Percentiles rank a stretch among this genome's conserved stretches.
Conservation (phyloP, 2,888 invertebrate species). For the Lasius platythorax region DNA sequence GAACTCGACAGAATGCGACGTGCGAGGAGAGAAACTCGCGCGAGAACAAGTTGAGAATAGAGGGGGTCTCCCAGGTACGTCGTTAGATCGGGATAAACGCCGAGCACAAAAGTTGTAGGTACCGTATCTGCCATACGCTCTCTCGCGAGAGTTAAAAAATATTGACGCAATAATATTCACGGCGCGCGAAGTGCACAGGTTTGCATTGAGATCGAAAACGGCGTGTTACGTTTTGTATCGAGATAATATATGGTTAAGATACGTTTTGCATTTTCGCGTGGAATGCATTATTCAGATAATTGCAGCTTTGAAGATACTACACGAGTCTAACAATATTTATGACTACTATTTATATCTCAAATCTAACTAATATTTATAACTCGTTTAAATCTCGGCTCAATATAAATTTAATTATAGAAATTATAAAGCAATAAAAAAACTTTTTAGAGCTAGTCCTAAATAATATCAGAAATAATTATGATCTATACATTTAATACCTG, state of each 20-base stretch:
- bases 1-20: conserved; percentile 49
- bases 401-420: background rate
- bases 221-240: conserved; percentile 16
- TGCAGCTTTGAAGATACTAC: background rate
- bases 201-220: conserved; percentile 33
- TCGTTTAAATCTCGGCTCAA: background rate
- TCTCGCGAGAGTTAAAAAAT: conserved; percentile 37
- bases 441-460: background rate
- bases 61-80: conserved; percentile 35
- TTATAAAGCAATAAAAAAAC: background rate
- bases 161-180: conserved; percentile 44
- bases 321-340: background rate
- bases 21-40: conserved; percentile 47
- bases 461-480: conserved; percentile 4
- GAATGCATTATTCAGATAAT: conserved; percentile 15
- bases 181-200: conserved; percentile 29
- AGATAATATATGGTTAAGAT: conserved; percentile 26
- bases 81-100: conserved; percentile 55
- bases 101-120: conserved; percentile 48
- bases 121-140: conserved; percentile 14
- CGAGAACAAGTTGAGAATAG: conserved; percentile 51
- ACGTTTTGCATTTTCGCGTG: conserved; percentile 21
- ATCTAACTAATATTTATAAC: background rate
- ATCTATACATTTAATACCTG: background rate
- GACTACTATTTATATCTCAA: background rate